Evolutionary conservation across 2,113 vertebrate genomes (phyloP).

Genomic region (Psittacula cyanocephala): DNA sequence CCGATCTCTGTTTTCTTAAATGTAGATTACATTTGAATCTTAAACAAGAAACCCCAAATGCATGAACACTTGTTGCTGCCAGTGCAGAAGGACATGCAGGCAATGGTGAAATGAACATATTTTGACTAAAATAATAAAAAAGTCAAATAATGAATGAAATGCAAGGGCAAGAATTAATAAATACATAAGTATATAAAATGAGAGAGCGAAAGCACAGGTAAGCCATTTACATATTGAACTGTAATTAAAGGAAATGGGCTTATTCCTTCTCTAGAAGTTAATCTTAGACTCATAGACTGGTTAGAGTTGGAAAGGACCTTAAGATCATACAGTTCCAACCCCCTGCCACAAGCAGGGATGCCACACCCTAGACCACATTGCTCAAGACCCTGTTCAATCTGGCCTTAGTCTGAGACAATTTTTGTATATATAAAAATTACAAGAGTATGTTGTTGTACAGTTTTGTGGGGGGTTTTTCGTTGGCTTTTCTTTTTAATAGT

Average conservation of each 20-base stretch:
- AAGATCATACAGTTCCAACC: background rate
- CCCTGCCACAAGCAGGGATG: background rate
- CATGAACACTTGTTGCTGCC: background rate
- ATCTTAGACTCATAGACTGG: background rate
- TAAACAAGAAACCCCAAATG: background rate
- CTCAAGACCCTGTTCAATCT: background rate
- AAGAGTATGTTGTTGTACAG: background rate
- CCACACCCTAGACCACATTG: background rate
- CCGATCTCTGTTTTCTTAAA: background rate
- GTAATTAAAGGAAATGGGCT: background rate
- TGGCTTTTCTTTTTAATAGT: background rate
- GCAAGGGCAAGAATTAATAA: background rate
- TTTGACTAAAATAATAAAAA: background rate
- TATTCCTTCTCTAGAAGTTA: background rate
- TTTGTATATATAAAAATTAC: background rate
- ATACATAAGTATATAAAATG: background rate
- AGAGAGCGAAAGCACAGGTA: background rate
- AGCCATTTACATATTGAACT: background rate
- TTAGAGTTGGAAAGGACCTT: background rate
- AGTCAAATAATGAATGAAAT: background rate
- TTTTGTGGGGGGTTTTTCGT: background rate
- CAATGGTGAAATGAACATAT: background rate
- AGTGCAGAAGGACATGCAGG: background rate
- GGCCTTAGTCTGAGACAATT: background rate
- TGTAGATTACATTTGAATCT: background rate